Percentiles rank a stretch among this genome's conserved stretches.
These are phyloP conservation scores for Psephotus haematonotus DNA, from an alignment of 2,113 vertebrate genomes.

Conservation along the genomic window DNA sequence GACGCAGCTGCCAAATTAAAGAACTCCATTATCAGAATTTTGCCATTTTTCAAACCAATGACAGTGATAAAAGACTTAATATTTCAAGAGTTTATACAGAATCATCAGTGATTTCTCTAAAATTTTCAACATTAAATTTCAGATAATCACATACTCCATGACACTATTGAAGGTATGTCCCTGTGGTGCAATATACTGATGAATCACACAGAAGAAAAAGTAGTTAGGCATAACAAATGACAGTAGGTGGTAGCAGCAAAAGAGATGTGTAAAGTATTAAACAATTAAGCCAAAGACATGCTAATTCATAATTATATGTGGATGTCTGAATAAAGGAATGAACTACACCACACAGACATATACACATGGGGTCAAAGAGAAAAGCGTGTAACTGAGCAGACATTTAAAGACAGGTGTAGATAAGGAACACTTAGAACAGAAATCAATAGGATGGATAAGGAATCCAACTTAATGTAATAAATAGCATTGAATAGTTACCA, in stretches of 20 bases:
- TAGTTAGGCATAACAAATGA: not conserved
- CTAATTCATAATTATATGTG: not conserved
- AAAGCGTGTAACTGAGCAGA: not conserved
- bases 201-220: not conserved
- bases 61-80: not conserved
- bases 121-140: not conserved
- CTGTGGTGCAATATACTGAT: not conserved
- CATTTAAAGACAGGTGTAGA: not conserved
- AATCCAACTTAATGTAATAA: not conserved
- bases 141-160: not conserved
- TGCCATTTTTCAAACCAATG: not conserved
- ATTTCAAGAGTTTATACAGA: not conserved
- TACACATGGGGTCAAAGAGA: not conserved
- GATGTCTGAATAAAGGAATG: not conserved
- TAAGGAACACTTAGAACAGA: not conserved
- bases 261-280: not conserved
- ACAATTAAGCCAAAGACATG: not conserved
- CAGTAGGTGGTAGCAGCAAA: accelerated
- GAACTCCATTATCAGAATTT: not conserved
- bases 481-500: not conserved
- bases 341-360: not conserved
- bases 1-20: not conserved
- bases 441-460: not conserved
- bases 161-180: not conserved
- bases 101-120: not conserved